Evolutionary conservation across 2,888 invertebrate genomes (phyloP).

Genomic region (Molorchus minor): DNA sequence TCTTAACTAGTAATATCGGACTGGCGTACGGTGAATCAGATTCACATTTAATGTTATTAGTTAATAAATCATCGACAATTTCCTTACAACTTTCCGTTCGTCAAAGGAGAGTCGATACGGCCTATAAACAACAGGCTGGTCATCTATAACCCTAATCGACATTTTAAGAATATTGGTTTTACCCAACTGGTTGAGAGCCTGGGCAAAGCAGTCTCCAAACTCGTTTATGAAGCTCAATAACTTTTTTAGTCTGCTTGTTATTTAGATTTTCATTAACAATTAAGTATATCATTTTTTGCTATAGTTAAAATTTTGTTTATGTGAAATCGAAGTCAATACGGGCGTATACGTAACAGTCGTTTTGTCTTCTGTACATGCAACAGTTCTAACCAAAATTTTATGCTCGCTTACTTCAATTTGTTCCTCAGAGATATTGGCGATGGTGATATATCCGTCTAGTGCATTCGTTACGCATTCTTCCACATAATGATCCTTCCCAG

Average conservation of each 20-base stretch:
- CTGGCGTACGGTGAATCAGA: too few relatives aligned
- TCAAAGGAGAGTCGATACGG: too few relatives aligned
- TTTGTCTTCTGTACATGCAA: neutral
- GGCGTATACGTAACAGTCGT: too few relatives aligned
- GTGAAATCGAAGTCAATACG: neutral
- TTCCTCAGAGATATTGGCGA: constrained; percentile 6
- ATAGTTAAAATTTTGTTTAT: neutral
- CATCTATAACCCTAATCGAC: neutral
- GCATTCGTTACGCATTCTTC: constrained; percentile 5
- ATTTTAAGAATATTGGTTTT: constrained; percentile 3
- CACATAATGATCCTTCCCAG: neutral
- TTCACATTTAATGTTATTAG: too few relatives aligned
- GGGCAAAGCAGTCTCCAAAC: constrained; percentile 1
- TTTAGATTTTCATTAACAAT: neutral
- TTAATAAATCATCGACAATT: too few relatives aligned
- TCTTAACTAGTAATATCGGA: too few relatives aligned
- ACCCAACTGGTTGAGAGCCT: neutral
- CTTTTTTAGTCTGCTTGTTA: neutral
- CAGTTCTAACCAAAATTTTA: constrained; percentile 1
- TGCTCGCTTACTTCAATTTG: neutral
- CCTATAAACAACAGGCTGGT: constrained; percentile 1
- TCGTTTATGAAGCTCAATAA: neutral
- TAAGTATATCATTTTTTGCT: neutral
- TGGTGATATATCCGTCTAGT: neutral
- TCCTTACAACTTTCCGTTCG: neutral